A percentile compares a stretch with the other conserved stretches of the same genome.
These are phyloP conservation scores for Solea senegalensis DNA, from an alignment of 2,113 vertebrate species.

Conservation along the genomic window DNA sequence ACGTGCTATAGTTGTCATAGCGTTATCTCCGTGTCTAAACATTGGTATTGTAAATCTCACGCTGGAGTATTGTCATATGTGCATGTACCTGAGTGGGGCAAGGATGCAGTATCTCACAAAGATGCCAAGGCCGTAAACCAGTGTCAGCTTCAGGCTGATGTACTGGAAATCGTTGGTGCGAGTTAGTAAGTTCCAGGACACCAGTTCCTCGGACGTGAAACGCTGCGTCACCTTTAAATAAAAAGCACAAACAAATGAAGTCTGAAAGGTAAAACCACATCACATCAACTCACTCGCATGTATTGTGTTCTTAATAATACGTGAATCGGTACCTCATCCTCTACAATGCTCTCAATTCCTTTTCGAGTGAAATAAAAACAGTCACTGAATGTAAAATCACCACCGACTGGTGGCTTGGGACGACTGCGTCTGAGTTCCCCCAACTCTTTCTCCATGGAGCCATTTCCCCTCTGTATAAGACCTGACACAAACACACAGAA, in stretches of 20 bases:
- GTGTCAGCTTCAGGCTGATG: slow-evolving; percentile 88
- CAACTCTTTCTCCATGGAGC: slow-evolving; percentile 91
- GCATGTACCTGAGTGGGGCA: slow-evolving; percentile 90
- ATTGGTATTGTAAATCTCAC: too few relatives aligned
- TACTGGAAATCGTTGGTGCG: slow-evolving; percentile 96
- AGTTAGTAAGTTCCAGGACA: slow-evolving; percentile 97
- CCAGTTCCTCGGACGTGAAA: slow-evolving; percentile 94
- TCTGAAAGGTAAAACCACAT: neutral
- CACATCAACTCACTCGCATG: neutral
- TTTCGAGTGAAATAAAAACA: slow-evolving; percentile 93
- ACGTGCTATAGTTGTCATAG: too few relatives aligned
- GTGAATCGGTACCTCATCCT: slow-evolving; percentile 83
- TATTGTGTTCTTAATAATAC: neutral
- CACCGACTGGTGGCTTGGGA: slow-evolving; percentile 75
- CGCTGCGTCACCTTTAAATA: slow-evolving; percentile 87
- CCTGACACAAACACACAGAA: slow-evolving; percentile 69
- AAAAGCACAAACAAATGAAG: neutral
- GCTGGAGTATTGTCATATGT: too few relatives aligned
- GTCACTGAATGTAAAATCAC: slow-evolving; percentile 91
- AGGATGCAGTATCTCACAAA: slow-evolving; percentile 91
- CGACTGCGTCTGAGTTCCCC: slow-evolving; percentile 82
- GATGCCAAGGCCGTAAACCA: slow-evolving; percentile 91
- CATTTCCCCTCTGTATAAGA: slow-evolving; percentile 90
- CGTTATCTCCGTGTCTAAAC: too few relatives aligned
- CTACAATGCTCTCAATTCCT: slow-evolving; percentile 94